Percentiles rank a stretch among this genome's conserved stretches.
phyloP scores from a whole-genome alignment of 2,888 invertebrate genomes.

The Cabera pusaria region DNA sequence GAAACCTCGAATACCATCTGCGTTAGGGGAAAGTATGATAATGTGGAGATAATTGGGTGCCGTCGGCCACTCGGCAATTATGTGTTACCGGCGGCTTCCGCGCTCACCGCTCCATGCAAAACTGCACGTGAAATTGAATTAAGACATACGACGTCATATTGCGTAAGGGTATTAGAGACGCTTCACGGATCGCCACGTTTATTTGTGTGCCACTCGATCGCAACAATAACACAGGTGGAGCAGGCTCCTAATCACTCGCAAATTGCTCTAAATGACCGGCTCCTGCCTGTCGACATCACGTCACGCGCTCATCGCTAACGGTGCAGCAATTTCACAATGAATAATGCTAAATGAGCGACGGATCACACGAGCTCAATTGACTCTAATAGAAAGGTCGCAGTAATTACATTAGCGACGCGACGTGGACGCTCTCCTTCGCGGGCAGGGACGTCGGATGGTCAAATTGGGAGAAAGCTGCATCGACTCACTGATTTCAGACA shows the following conservation, averaged over 20 bases:
- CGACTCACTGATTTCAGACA: conserved; percentile 22
- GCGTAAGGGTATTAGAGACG: conserved; percentile 20
- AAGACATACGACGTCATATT: conserved; percentile 27
- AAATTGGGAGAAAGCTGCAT: conserved; percentile 37
- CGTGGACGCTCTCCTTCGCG: conserved; percentile 35
- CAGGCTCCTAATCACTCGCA: conserved; percentile 50
- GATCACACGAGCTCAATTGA: conserved; percentile 51
- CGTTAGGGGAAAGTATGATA: conserved; percentile 59
- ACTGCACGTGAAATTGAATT: conserved; percentile 43
- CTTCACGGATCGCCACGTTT: conserved; percentile 5
- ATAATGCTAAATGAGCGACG: conserved; percentile 24
- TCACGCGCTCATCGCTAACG: conserved; percentile 46
- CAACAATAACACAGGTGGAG: conserved; percentile 18
- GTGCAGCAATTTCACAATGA: conserved; percentile 47
- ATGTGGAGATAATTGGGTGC: conserved; percentile 54
- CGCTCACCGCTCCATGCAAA: conserved; percentile 45
- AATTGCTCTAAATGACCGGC: conserved; percentile 49
- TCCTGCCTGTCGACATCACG: conserved; percentile 42
- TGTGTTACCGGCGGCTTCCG: conserved; percentile 43
- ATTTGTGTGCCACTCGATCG: conserved; percentile 32
- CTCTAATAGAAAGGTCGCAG: conserved; percentile 70
- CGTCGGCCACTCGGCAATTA: conserved; percentile 50
- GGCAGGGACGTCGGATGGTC: conserved; percentile 22
- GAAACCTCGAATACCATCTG: conserved; percentile 51
- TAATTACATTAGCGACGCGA: conserved; percentile 66